These are phyloP conservation scores for Calidris pugnax DNA, from an alignment of 2,113 vertebrate genomes.

Conservation along the genomic window DNA sequence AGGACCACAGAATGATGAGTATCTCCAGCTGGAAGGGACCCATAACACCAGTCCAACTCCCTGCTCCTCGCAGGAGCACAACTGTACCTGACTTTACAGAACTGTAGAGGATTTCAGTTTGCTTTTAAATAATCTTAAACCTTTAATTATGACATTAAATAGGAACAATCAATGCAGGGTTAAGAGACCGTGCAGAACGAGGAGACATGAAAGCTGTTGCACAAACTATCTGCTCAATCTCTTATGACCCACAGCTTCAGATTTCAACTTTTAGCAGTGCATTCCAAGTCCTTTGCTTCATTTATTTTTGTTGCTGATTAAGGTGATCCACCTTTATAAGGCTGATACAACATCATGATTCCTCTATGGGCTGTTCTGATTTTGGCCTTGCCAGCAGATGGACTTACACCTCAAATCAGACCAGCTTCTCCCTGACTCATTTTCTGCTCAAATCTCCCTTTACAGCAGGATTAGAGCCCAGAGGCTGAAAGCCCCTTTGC, in stretches of 20 bases:
- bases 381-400: slow-evolving; percentile 83
- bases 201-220: not conserved
- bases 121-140: not conserved
- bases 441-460: not conserved
- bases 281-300: not conserved
- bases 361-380: slow-evolving; percentile 86
- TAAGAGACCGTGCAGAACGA: not conserved
- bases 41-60: not conserved
- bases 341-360: slow-evolving; percentile 94
- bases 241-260: not conserved
- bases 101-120: not conserved
- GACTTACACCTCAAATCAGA: slow-evolving; percentile 63
- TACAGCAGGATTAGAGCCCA: not conserved
- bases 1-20: not conserved
- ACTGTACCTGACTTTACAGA: not conserved
- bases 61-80: not conserved
- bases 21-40: not conserved
- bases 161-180: not conserved
- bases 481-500: not conserved
- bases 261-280: not conserved
- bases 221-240: not conserved
- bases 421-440: not conserved
- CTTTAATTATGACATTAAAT: slow-evolving; percentile 7
- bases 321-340: slow-evolving; percentile 87
- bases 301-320: not conserved